These are phyloP conservation scores for Coenonympha arcania DNA, from an alignment of 2,888 invertebrate species.

Conservation along the genomic window DNA sequence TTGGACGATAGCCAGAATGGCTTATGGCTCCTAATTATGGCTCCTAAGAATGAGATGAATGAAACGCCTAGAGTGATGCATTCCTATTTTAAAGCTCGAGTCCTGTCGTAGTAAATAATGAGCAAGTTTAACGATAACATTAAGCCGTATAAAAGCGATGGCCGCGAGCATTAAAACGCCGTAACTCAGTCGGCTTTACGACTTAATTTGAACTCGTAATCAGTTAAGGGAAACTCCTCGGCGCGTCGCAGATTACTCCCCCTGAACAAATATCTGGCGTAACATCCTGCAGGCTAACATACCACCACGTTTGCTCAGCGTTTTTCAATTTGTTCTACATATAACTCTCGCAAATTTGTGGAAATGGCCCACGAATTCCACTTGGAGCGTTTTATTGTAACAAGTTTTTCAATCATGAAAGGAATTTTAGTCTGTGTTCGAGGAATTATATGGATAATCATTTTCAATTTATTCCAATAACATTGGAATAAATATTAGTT, in stretches of 20 bases:
- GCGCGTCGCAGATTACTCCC: slow-evolving; percentile 26
- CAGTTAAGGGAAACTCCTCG: slow-evolving; percentile 58
- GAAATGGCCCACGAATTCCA: slow-evolving; percentile 20
- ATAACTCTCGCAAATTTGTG: slow-evolving; percentile 32
- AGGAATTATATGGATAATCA: slow-evolving; percentile 8
- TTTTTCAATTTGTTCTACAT: slow-evolving; percentile 32
- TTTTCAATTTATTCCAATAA: no score
- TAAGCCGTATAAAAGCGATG: slow-evolving; percentile 18
- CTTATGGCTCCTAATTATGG: no score
- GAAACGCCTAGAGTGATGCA: no score
- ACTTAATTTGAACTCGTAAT: slow-evolving; percentile 70
- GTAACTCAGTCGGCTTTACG: slow-evolving; percentile 67
- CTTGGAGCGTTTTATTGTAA: slow-evolving; percentile 26
- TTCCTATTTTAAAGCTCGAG: slow-evolving; percentile 7
- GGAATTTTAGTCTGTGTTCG: slow-evolving; percentile 22
- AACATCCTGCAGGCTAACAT: slow-evolving; percentile 40
- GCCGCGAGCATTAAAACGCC: slow-evolving; percentile 43
- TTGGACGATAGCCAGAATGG: no score
- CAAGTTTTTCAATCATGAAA: slow-evolving; percentile 28
- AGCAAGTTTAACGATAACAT: slow-evolving; percentile 18
- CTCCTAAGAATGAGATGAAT: no score
- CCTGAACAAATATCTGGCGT: slow-evolving; percentile 50
- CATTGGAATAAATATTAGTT: no score
- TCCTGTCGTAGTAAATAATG: slow-evolving; percentile 13
- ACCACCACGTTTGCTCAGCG: slow-evolving; percentile 28